Base-by-base conservation (phyloP, 2,888 invertebrate genomes). In the Scrobipalpa atriplicella region DNA sequence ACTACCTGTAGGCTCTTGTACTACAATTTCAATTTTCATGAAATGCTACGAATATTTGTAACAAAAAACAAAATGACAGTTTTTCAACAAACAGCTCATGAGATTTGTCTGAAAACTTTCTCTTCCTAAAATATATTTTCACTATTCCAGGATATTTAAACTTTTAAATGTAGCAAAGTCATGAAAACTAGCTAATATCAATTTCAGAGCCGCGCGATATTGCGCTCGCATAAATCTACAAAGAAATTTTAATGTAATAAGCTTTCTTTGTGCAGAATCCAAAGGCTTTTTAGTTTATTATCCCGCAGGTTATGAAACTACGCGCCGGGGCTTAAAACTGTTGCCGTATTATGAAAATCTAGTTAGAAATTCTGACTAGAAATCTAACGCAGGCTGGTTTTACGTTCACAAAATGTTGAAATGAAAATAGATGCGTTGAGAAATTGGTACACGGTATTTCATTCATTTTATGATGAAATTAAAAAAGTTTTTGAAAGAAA, bases 201-300 rank as follows among this genome's bases (percentile, higher is more conserved):
- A 58, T 36, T 58, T 58, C 36, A 13, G 29, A 29, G 36, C 36
- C 3, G 43, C 72, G 74, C 76, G 72, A 78, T 75, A 86, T 85
- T 78, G 78, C 71, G 69, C 70, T 73, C 73, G 29, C 58, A 29
- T 38, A 38, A 58, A 58, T 58, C 38, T 16, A 76, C 78, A 82
- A 83, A 85, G 80, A 82, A 82, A 85, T 83, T 87, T 84, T 85
- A 87, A 88, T 85, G 82, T 83, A 85, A 88, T 89, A 86, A 86
- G 81, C 82, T 83, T 86, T 83, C 87, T 88, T 88, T 88, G 88
- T 87, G 81, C 77, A 80, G 75, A 81, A 84, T 85, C 84, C 83
- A 86, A 87, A 87, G 83, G 83, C 86, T 89, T 85, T n/a, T 87
- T 84, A 87, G 84, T 87, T 89, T 87, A 88, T 85, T 84, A 87